Base-by-base conservation (phyloP, 2,113 vertebrate genomes). In the Rhinichthys klamathensis region DNA sequence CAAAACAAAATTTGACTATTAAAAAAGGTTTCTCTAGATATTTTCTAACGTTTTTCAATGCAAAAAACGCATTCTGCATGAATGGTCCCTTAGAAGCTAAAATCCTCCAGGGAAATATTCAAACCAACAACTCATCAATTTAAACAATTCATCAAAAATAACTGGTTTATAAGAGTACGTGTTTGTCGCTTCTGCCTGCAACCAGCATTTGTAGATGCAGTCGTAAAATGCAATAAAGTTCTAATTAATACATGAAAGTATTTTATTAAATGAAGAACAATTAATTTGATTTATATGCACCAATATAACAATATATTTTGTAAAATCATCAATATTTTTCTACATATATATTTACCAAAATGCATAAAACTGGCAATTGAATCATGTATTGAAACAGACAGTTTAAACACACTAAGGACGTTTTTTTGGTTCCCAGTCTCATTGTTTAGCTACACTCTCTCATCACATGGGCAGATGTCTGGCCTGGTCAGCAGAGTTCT, bases 391-490 rank as follows among this genome's bases (percentile, higher is more conserved):
- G 32, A 69, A 69, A 38, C 27, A 27, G 60, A 63, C 63, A 69
- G 16, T 18, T 69, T 69, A 35, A 35, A 69, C 65, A 69, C 18
- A 9, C 5, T 30, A 32, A 75, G 4, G n/a, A n/a, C 3, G 15
- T 6, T 9, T 32, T 35, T 18, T n/a, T 2, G 1, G 49, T 56
- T 56, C 30, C 27, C 49, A 56, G 4, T 18, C 25, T 8, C 54
- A 25, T 12, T 61, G 46, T 25, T 46, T 60, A 61, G 25, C 32
- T 30, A 4, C 44, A 10, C 63, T 63, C 75, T 72, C 49, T 77
- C 63, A 63, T 58, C 78, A 63, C 32, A 61, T 82, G 54, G 60
- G 46, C 73, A 75, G n/a, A 73, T 56, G 35, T 32, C 23, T 65
- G 30, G 69, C 25, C n/a, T 12, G 74, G 35, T 58, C 67, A 4